A percentile compares a stretch with the other conserved stretches of the same genome.
These are phyloP conservation scores for Mesitornis unicolor DNA, from an alignment of 2,113 vertebrate species.

Conservation along the genomic window DNA sequence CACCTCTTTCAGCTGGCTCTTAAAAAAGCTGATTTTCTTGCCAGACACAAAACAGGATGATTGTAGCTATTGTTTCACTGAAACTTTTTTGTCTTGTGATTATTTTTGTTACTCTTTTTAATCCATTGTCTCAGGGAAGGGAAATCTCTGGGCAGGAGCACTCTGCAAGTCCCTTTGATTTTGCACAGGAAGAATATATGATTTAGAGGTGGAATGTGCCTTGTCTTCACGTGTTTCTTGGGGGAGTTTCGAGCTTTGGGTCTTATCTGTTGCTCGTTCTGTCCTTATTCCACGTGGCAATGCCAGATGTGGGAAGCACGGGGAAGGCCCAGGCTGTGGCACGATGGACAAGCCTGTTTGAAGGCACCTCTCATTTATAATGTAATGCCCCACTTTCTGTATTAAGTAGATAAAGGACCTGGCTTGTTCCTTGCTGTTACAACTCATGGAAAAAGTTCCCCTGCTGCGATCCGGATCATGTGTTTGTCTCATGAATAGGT, in stretches of 20 bases:
- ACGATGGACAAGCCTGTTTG: neutral
- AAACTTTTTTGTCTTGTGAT: neutral
- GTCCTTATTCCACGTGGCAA: neutral
- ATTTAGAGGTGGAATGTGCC: neutral
- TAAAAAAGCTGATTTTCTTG: neutral
- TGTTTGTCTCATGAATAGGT: conserved; percentile 38
- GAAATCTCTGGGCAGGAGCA: neutral
- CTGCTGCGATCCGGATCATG: neutral
- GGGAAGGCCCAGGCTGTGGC: neutral
- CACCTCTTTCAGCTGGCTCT: neutral
- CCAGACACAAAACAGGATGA: neutral
- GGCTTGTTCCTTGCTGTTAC: neutral
- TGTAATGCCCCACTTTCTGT: neutral
- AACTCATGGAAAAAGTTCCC: conserved; percentile 45
- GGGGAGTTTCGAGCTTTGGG: neutral
- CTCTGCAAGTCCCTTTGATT: neutral
- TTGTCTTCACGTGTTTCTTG: neutral
- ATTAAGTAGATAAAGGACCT: neutral
- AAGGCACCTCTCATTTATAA: neutral
- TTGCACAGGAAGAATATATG: neutral
- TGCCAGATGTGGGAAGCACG: neutral
- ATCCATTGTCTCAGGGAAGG: neutral
- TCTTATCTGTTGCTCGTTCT: neutral
- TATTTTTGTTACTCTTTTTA: conserved; percentile 24
- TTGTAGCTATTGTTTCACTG: neutral